phyloP scores from a whole-genome alignment of 1,140 invertebrate genomes.

The Drosophila bipectinata region DNA sequence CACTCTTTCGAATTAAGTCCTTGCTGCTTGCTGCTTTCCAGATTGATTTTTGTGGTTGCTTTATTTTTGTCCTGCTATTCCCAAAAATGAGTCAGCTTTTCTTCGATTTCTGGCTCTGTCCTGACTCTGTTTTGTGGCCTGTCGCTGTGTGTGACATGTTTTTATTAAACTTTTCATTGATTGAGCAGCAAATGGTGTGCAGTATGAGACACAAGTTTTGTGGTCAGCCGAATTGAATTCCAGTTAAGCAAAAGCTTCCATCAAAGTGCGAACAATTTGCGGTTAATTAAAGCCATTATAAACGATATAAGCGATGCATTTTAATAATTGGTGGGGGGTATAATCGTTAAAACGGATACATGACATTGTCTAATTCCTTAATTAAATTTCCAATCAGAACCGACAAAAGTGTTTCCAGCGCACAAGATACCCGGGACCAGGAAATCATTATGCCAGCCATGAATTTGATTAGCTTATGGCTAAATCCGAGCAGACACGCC shows the following conservation, averaged over 20 bases:
- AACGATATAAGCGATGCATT: not conserved
- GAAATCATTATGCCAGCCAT: conserved; percentile 69
- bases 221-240: conserved; percentile 5
- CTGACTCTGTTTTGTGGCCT: not conserved
- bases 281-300: conserved; percentile 45
- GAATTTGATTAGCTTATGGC: conserved; percentile 78
- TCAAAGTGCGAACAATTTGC: conserved; percentile 42
- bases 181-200: conserved; percentile 27
- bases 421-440: not conserved
- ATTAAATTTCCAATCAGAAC: conserved; percentile 61
- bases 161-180: conserved; percentile 37
- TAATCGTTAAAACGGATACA: not conserved
- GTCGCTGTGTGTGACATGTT: conserved; percentile 22
- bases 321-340: conserved; percentile 7
- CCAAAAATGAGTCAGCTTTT: not conserved
- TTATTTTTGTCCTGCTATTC: conserved; percentile 4
- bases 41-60: conserved; percentile 42
- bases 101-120: not conserved
- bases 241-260: conserved; percentile 6
- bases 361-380: conserved; percentile 29
- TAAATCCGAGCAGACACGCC: conserved; percentile 69
- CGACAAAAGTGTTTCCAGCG: conserved; percentile 24
- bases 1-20: conserved; percentile 35
- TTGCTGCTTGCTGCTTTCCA: conserved; percentile 27
- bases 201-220: conserved; percentile 22